Percentiles rank a stretch among this genome's conserved stretches.
phyloP scores from a whole-genome alignment of 92 coral and sea anemone genomes.

The Parazoanthus swiftii region DNA sequence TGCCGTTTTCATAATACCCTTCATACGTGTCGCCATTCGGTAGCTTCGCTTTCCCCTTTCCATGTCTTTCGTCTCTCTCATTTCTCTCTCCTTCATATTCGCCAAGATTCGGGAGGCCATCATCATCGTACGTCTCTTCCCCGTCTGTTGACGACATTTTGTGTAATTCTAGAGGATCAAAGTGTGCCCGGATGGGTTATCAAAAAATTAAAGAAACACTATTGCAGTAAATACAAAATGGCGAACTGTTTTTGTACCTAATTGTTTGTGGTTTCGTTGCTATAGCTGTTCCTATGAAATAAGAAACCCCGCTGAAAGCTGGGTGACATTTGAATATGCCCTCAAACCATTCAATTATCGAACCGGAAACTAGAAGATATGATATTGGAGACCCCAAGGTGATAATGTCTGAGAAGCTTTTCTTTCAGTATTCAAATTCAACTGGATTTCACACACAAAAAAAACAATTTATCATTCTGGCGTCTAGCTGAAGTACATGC shows the following conservation, averaged over 20 bases:
- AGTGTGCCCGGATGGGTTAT: neutral
- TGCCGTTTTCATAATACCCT: constrained; percentile 81
- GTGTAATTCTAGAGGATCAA: neutral
- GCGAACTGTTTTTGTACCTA: neutral
- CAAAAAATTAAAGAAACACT: neutral
- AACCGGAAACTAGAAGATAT: constrained; percentile 22
- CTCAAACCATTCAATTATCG: constrained; percentile 7
- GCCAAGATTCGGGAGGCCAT: constrained; percentile 82
- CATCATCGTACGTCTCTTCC: constrained; percentile 61
- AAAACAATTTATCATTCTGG: neutral
- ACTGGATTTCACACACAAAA: neutral
- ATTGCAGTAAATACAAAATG: neutral
- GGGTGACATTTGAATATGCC: constrained; percentile 25
- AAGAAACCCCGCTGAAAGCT: constrained; percentile 26
- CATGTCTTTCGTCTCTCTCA: constrained; percentile 76
- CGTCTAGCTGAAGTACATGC: neutral
- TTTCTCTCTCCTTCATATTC: constrained; percentile 85
- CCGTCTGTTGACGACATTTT: constrained; percentile 74
- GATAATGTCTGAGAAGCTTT: neutral
- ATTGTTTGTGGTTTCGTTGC: constrained; percentile 30
- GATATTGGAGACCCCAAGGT: constrained; percentile 21
- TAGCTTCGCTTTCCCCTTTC: constrained; percentile 77
- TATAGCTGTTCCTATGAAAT: constrained; percentile 40
- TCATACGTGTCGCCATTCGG: constrained; percentile 86
- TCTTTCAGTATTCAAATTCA: constrained; percentile 30